Evolutionary conservation across 2,888 invertebrate genomes (phyloP), one percentile per base, ranked within the genome.

Genomic region (Cheilosia variabilis): DNA sequence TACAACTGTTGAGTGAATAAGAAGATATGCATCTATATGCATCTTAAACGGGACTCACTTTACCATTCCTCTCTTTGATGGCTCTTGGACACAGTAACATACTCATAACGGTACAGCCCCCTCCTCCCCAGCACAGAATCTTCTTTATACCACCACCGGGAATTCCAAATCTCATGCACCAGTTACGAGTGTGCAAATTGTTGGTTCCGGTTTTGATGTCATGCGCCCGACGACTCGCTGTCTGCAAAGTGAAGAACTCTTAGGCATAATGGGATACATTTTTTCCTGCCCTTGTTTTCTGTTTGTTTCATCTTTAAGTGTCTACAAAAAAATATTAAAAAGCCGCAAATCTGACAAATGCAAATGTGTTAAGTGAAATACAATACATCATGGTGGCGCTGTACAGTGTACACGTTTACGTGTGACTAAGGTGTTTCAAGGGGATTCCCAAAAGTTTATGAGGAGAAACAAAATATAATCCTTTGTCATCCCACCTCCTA

Each of bases 221-320:
- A 79, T 84, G 83, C 83, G 83, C 83, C 83, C 79, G 69, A 37
- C 75, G 69, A 84, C 63, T 69, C 68, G 78, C 82, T 83, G 79
- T 69, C 79, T 84, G 58, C 69, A 83, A 66, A 57, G 31, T 73
- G 57, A 73, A 83, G 83, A 45, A 75, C 83, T 79, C 69, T 73
- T 27, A 22, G 53, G 47, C 52, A 79, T 84, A 79, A 83, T 73
- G 68, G 68, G 62, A 55, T 55, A 53, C 24, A 15, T 68, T 13
- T 41, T 41, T 66, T 58, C 31, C 66, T 17, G 62, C 69, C 66
- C 69, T 73, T 75, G 69, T 84, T 84, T 76, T 80, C 80, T 80
- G 69, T 66, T 84, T 84, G 75, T 84, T 84, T 80, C 80, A 76
- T 84, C 53, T 84, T 71, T 34, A 47, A 84, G 84, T 84, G 75